Conservation (phyloP, 2,797 vertebrate species). For the Eospalax fontanierii region DNA sequence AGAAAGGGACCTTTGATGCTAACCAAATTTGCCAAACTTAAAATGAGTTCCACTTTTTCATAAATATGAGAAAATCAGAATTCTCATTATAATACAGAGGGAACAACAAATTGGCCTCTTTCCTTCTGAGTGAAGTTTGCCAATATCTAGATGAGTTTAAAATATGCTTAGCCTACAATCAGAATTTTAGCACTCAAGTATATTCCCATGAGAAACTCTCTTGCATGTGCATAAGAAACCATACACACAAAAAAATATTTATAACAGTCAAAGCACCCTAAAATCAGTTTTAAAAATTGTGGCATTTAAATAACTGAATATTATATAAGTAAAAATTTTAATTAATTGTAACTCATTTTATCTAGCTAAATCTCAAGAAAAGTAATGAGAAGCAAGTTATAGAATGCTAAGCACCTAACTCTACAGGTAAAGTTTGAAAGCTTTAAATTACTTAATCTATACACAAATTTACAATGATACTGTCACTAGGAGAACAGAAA, state of each 20-base stretch:
- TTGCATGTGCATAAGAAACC: background rate
- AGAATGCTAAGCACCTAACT: conserved; percentile 34
- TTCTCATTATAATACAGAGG: background rate
- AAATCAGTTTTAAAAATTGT: conserved; percentile 42
- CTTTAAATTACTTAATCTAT: background rate
- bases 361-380: conserved; percentile 7
- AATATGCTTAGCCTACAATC: background rate
- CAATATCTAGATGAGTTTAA: conserved; percentile 6
- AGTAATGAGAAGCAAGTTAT: conserved; percentile 49
- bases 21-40: conserved; percentile 41
- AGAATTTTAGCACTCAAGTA: background rate
- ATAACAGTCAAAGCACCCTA: conserved; percentile 22
- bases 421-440: conserved; percentile 40
- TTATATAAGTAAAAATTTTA: conserved; percentile 5
- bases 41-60: background rate
- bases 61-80: background rate
- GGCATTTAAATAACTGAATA: background rate
- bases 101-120: background rate
- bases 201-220: conserved; percentile 1
- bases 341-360: conserved; percentile 19
- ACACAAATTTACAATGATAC: background rate
- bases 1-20: conserved; percentile 3
- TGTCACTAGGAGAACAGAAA: background rate
- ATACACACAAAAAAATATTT: conserved; percentile 33
- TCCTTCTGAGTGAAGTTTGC: conserved; percentile 25